Conservation (phyloP, 2,797 vertebrate genomes). For the Myotis myotis region DNA sequence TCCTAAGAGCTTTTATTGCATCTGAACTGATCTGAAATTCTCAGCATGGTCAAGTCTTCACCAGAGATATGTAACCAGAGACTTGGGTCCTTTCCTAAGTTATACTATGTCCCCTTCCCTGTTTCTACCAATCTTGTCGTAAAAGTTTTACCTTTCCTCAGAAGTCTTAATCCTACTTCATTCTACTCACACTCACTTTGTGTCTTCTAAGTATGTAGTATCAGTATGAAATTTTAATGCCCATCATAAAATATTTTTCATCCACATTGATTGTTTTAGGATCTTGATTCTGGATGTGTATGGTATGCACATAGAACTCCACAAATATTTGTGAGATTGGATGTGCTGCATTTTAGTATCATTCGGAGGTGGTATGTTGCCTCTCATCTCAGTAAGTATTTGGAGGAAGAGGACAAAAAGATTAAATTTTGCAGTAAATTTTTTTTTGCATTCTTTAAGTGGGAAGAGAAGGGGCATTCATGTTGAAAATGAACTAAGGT, state of each 20-base stretch:
- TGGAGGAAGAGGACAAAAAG: conserved; percentile 15
- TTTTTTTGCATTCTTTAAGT: conserved; percentile 26
- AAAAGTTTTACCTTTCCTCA: conserved; percentile 41
- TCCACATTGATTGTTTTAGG: neutral
- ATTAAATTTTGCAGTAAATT: conserved; percentile 5
- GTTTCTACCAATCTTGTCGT: neutral
- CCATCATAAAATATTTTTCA: conserved; percentile 19
- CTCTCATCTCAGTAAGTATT: neutral
- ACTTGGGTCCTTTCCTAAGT: conserved; percentile 17
- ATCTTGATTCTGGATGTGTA: conserved; percentile 22
- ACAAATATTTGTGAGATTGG: neutral
- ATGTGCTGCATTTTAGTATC: conserved; percentile 11
- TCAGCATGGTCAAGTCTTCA: conserved; percentile 15
- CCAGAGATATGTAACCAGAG: neutral
- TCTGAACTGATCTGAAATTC: conserved; percentile 36
- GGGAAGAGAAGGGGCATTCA: neutral
- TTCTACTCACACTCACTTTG: conserved; percentile 38
- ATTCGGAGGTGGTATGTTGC: neutral
- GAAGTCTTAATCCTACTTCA: neutral
- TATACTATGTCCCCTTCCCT: neutral
- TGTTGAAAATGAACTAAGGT: conserved; percentile 30
- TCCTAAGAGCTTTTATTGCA: conserved; percentile 31
- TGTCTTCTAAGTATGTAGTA: conserved; percentile 5
- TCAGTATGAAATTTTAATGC: conserved; percentile 54
- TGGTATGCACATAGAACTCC: neutral